Conservation (phyloP, 1,140 invertebrate species). For the Andricus grossulariae region DNA sequence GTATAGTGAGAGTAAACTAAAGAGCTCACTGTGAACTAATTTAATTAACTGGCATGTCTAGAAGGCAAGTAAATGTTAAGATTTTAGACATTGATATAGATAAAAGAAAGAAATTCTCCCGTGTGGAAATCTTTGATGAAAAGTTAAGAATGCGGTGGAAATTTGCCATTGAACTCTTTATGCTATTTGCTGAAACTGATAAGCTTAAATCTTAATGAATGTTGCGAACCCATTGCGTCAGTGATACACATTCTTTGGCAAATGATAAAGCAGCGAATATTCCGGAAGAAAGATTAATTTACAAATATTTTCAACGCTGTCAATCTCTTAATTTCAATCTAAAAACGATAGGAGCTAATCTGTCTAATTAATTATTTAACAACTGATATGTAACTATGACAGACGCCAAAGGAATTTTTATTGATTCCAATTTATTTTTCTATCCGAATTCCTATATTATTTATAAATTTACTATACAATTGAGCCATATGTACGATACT, state of each 20-base stretch:
- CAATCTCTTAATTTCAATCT: not conserved
- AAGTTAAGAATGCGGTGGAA: not conserved
- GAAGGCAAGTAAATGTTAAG: not conserved
- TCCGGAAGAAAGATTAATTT: not conserved
- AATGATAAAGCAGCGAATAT: not conserved
- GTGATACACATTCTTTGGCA: slow-evolving; percentile 11
- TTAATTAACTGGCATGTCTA: not conserved
- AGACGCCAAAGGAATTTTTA: no score
- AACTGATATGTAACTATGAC: no score
- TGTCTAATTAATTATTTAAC: no score
- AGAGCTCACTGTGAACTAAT: not conserved
- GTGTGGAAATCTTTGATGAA: not conserved
- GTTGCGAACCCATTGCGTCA: not conserved
- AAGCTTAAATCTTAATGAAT: no score
- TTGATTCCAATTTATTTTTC: no score
- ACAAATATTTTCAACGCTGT: not conserved
- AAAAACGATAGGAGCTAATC: no score
- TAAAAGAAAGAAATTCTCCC: not conserved
- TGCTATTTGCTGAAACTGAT: not conserved
- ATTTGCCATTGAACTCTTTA: slow-evolving; percentile 11
- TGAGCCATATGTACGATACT: no score
- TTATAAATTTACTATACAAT: no score
- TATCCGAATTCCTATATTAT: no score
- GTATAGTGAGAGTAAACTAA: not conserved
- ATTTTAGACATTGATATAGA: not conserved